Evolutionary conservation across 2,113 vertebrate species (phyloP).

Genomic region (Forbesichthys papilliferus): DNA sequence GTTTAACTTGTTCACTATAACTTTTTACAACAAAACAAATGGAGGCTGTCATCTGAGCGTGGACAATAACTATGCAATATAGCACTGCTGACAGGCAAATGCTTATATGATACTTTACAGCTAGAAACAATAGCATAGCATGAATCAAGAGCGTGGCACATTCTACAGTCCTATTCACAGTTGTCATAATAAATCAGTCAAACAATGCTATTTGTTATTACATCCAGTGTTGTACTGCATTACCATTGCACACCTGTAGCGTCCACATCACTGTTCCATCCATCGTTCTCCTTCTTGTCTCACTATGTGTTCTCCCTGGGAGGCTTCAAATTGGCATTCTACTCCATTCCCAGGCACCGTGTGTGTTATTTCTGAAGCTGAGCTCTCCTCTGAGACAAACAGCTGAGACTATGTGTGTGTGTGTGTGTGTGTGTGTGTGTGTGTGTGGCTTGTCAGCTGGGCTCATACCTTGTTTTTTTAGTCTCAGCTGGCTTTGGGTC

Average conservation of each 20-base stretch:
- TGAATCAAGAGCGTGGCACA: slow-evolving; percentile 9
- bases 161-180: slow-evolving; percentile 30
- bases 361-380: slow-evolving; percentile 43
- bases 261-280: slow-evolving; percentile 42
- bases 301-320: slow-evolving; percentile 36
- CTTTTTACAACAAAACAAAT: too few relatives aligned
- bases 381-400: slow-evolving; percentile 68
- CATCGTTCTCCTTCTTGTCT: slow-evolving; percentile 48
- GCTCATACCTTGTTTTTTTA: slow-evolving; percentile 82
- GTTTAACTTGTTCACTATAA: too few relatives aligned
- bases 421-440: slow-evolving; percentile 11
- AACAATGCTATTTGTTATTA: slow-evolving; percentile 46
- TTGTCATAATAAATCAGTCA: slow-evolving; percentile 40
- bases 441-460: slow-evolving; percentile 67
- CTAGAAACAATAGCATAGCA: slow-evolving; percentile 44
- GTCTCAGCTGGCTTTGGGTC: slow-evolving; percentile 75
- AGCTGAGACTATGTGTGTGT: slow-evolving; percentile 52
- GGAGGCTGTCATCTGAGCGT: not conserved
- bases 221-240: slow-evolving; percentile 31
- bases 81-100: not conserved
- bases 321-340: slow-evolving; percentile 55
- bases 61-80: not conserved
- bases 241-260: slow-evolving; percentile 62
- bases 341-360: slow-evolving; percentile 41
- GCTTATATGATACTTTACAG: slow-evolving; percentile 24